Base-by-base conservation (phyloP, 2,888 invertebrate species). In the Itoplectis maculator region DNA sequence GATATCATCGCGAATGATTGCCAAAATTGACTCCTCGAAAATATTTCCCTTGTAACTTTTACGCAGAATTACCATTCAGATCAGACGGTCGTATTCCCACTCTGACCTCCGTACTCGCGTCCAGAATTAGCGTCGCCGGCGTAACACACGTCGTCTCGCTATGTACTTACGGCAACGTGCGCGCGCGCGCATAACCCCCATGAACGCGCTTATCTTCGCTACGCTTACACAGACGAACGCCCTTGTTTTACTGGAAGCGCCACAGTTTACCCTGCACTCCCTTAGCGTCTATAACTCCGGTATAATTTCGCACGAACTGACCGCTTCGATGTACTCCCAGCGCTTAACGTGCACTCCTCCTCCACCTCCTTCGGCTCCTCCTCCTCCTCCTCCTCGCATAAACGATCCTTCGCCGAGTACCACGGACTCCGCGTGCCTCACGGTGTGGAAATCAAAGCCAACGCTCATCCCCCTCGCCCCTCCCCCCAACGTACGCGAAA, bases 241-340 rank as follows among this genome's bases (percentile, higher is more conserved):
- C 54, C 54, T 54, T 54, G 23, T 54, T 54, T 59, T 18, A 15
- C 2, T 20, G 13, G n/a, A 15, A 37, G 35, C 1, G 37, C 37
- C 15, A 59, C 59, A 15, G 37, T 37, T 59, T 37, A 37, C 37
- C 59, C 8, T 37, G 8, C n/a, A n/a, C 37, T 59, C 59, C 59
- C 59, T 59, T 59, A 59, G 35, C 15, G 37, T 37, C 59, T 59
- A 37, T 59, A 59, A 59, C 37, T 59, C 37, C 11, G 54, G 23
- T 59, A 37, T 37, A 59, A 59, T 59, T 59, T 59, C 59, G 59
- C 29, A 37, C 59, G 59, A 59, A 59, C 59, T n/a, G 37, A 59
- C 37, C 59, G 15, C 15, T n/a, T n/a, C n/a, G 37, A 2, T n/a
- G 7, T 45, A 56, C 54, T 56, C 45, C 23, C 23, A 54, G 54